Conservation (phyloP, 2,113 vertebrate species). For the Gallinago undulata region DNA sequence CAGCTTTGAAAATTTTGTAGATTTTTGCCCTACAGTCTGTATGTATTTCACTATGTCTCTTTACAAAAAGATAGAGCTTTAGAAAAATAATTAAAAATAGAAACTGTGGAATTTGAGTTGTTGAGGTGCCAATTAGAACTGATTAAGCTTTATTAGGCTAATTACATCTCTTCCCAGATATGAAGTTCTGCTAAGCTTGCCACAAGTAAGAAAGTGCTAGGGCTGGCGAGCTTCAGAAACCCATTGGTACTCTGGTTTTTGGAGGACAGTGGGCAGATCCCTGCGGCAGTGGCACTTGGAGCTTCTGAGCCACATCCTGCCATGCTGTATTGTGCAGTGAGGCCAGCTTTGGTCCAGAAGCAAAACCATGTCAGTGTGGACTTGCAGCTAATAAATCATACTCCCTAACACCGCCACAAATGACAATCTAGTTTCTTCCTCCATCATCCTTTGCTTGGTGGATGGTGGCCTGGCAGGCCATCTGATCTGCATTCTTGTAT, state of each 20-base stretch:
- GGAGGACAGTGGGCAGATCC: not conserved
- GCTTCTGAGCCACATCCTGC: too few relatives aligned
- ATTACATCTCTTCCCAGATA: not conserved
- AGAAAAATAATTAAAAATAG: not conserved
- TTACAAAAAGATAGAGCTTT: not conserved
- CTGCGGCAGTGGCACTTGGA: too few relatives aligned
- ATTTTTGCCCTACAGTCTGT: not conserved
- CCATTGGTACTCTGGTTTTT: not conserved
- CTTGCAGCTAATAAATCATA: not conserved
- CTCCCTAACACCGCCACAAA: not conserved
- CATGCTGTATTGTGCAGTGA: accelerated
- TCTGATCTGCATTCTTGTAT: not conserved
- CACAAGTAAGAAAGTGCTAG: not conserved
- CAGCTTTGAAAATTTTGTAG: not conserved
- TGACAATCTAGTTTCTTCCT: not conserved
- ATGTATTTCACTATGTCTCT: not conserved
- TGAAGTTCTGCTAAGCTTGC: not conserved
- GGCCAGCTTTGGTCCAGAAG: not conserved
- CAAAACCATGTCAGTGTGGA: not conserved
- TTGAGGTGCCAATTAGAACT: not conserved
- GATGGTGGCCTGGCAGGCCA: too few relatives aligned
- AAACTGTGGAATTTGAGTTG: not conserved
- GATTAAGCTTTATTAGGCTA: not conserved
- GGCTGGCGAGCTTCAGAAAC: not conserved
- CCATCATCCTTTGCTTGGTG: not conserved